phyloP scores from a whole-genome alignment of 2,113 vertebrate genomes.

The Gymnobelideus leadbeateri region DNA sequence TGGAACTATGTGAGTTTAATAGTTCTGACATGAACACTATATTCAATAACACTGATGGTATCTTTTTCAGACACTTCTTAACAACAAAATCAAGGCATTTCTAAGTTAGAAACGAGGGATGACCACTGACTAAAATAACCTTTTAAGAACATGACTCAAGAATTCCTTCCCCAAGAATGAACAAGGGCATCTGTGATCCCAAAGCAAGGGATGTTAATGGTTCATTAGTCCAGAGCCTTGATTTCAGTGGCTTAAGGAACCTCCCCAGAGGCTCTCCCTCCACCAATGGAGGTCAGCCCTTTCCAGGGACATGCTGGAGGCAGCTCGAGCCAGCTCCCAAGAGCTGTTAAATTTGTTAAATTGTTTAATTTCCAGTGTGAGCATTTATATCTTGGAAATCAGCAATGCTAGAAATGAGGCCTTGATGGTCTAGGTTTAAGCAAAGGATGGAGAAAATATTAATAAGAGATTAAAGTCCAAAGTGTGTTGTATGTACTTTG shows the following conservation, averaged over 20 bases:
- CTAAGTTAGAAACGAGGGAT: background rate
- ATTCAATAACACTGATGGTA: background rate
- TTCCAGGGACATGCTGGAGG: background rate
- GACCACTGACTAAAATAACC: background rate
- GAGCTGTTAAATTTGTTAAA: background rate
- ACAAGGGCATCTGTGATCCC: background rate
- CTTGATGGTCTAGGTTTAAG: background rate
- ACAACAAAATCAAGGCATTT: background rate
- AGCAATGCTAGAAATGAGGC: background rate
- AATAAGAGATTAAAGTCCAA: background rate
- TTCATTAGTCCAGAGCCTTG: background rate
- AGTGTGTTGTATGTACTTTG: background rate
- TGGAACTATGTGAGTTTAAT: background rate
- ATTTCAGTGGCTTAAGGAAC: background rate
- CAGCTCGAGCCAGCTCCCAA: background rate
- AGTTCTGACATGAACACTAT: background rate
- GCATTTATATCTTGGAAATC: constrained; percentile 22
- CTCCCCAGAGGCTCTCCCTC: background rate
- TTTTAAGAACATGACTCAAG: background rate
- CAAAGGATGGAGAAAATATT: background rate
- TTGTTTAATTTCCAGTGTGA: background rate
- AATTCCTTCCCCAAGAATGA: background rate
- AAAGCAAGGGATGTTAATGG: background rate
- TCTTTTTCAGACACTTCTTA: background rate
- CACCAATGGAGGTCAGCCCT: background rate